Evolutionary conservation across 2,888 invertebrate species (phyloP).

Genomic region (Imbricaverruca yamaguchii): DNA sequence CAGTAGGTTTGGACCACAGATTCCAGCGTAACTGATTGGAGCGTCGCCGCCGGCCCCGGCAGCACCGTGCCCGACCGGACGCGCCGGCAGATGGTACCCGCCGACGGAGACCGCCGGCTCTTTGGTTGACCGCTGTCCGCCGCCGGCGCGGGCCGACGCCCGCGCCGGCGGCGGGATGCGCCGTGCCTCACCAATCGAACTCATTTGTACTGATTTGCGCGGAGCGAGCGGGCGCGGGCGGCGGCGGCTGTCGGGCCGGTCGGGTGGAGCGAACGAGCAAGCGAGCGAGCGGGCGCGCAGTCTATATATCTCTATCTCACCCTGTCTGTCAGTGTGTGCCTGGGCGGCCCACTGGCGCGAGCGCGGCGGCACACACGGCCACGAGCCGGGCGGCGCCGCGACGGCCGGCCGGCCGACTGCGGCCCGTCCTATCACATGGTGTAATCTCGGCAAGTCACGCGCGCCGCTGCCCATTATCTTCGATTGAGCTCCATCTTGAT

Average conservation of each 20-base stretch:
- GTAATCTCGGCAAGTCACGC: background rate
- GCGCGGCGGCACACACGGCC: too few species aligned
- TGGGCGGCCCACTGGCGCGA: too few species aligned
- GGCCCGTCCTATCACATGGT: background rate
- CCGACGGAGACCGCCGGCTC: background rate
- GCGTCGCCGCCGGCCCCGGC: background rate
- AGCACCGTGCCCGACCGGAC: background rate
- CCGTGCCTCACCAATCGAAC: background rate
- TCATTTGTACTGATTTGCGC: too few species aligned
- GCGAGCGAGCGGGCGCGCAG: too few species aligned
- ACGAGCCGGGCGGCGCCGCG: too few species aligned
- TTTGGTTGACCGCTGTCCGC: background rate
- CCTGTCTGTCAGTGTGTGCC: too few species aligned
- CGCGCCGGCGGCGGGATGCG: background rate
- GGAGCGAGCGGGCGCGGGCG: too few species aligned
- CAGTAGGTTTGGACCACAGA: conserved; percentile 7
- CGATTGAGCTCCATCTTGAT: conserved; percentile 34
- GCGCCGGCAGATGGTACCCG: background rate
- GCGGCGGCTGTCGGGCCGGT: too few species aligned
- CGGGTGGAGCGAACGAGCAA: too few species aligned
- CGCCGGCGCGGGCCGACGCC: background rate
- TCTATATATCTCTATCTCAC: too few species aligned
- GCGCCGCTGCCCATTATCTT: conserved; percentile 28
- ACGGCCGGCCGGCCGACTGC: too few species aligned
- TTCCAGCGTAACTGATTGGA: background rate